Evolutionary conservation across 1,140 invertebrate species (phyloP), one percentile per base, ranked within the genome.

Genomic region (Dreissena rostriformis): DNA sequence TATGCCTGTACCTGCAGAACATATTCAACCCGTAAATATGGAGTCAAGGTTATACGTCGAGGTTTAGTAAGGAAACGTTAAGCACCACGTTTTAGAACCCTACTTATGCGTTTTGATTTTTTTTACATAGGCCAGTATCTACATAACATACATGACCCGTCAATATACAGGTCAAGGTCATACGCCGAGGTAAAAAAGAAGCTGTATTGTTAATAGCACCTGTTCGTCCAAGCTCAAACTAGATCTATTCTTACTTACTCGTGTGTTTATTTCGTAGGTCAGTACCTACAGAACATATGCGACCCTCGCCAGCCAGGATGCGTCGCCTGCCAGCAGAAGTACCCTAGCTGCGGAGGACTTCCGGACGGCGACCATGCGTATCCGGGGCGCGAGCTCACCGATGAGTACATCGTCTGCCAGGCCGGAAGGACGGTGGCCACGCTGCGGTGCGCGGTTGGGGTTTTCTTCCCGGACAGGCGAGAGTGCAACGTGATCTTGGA

Each of bases 221-320:
- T 39, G 39, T 8, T 8, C 39, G 4, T 39, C 39, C 39, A 39
- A 39, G 8, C 39, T 39, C 4, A 8, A 39, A n/a, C n/a, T n/a
- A n/a, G 39, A 2, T 8, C 39, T 8, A 2, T 39, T 39, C 8
- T 8, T 8, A 39, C 39, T 39, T 2, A 39, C 22, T 5, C 57
- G 22, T 61, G 57, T 61, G 11, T 61, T 24, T 11, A n/a, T 61
- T 61, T 6, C 39, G 12, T 51, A 89, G 88, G 88, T 80, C 87
- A 88, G 57, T 89, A 89, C 74, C 76, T 88, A n/a, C 87, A 89
- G 63, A 88, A 89, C 68, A 71, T 83, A 14, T 88, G 87, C 57
- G 86, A 86, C 24, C 88, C 86, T 17, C 14, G 84, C 0, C 57
- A 79, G 26, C 66, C 74, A 0, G 79, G 67, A 0, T 91, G 90